These are phyloP conservation scores for Conchocele bisecta DNA, from an alignment of 2,888 invertebrate species.

Conservation along the genomic window DNA sequence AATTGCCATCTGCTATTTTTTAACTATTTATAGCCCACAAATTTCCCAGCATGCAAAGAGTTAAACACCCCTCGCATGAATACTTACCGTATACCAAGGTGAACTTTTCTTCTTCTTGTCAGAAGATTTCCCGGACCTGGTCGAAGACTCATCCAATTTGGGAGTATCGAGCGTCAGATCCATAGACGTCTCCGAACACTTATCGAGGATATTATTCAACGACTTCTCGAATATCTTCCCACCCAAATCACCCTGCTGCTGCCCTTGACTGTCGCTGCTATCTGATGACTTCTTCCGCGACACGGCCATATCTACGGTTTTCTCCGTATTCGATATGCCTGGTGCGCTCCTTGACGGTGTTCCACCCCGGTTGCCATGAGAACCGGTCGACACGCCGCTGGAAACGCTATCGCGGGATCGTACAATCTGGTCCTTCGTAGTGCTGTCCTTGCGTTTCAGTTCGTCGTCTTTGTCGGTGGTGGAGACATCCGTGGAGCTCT, in stretches of 20 bases:
- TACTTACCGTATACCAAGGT: slow-evolving; percentile 80
- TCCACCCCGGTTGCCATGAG: no score
- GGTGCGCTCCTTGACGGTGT: slow-evolving; percentile 25
- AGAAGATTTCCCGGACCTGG: slow-evolving; percentile 26
- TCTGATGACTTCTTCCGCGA: slow-evolving; percentile 49
- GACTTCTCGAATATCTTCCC: slow-evolving; percentile 72
- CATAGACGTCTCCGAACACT: slow-evolving; percentile 72
- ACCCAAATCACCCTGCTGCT: slow-evolving; percentile 34
- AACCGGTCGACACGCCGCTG: no score
- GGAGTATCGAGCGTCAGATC: slow-evolving; percentile 64
- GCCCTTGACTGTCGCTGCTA: slow-evolving; percentile 42
- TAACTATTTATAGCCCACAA: no score
- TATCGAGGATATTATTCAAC: slow-evolving; percentile 74
- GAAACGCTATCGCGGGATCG: no score
- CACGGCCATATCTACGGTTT: no score
- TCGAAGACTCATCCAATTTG: slow-evolving; percentile 49
- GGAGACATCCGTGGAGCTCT: slow-evolving; percentile 16
- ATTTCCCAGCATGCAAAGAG: no score
- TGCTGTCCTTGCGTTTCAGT: slow-evolving; percentile 15
- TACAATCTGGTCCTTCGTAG: no score
- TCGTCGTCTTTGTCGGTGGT: slow-evolving; percentile 16
- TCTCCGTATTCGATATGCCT: no score
- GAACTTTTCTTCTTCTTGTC: slow-evolving; percentile 78
- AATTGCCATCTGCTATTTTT: no score
- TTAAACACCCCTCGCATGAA: no score